Percentiles rank a stretch among this genome's conserved stretches.
These are phyloP conservation scores for Porphyrio hochstetteri DNA, from an alignment of 2,113 vertebrate species.

Conservation along the genomic window DNA sequence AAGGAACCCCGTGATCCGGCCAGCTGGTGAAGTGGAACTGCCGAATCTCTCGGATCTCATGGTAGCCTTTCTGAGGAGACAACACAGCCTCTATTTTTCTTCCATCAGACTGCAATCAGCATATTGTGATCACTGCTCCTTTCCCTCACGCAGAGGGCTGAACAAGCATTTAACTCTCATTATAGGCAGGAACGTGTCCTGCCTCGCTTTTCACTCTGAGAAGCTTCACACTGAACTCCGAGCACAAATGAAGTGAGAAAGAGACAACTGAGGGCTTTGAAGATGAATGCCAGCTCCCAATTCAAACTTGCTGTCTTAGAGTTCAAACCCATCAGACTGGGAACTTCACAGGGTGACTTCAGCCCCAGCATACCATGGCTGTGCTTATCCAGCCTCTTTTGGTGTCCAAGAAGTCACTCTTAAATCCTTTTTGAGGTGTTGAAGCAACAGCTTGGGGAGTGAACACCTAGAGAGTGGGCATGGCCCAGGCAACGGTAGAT, in stretches of 20 bases:
- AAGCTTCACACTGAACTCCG: neutral
- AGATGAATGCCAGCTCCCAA: neutral
- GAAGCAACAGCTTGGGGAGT: neutral
- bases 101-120: neutral
- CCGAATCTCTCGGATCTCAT: constrained; percentile 95
- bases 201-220: rapidly evolving
- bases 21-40: constrained; percentile 99
- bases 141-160: rapidly evolving
- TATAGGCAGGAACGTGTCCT: rapidly evolving
- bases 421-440: neutral
- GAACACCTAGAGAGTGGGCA: rapidly evolving
- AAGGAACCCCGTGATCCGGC: constrained; percentile 96
- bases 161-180: no score
- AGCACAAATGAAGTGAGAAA: neutral
- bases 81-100: constrained; percentile 46
- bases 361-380: neutral
- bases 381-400: neutral
- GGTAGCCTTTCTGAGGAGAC: constrained; percentile 92
- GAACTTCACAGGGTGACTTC: neutral
- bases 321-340: neutral
- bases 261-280: neutral
- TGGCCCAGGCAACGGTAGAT: rapidly evolving
- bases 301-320: neutral
- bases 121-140: neutral
- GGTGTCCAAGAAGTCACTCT: neutral